phyloP scores from a whole-genome alignment of 2,888 invertebrate species.

The Eristalinus aeneus region DNA sequence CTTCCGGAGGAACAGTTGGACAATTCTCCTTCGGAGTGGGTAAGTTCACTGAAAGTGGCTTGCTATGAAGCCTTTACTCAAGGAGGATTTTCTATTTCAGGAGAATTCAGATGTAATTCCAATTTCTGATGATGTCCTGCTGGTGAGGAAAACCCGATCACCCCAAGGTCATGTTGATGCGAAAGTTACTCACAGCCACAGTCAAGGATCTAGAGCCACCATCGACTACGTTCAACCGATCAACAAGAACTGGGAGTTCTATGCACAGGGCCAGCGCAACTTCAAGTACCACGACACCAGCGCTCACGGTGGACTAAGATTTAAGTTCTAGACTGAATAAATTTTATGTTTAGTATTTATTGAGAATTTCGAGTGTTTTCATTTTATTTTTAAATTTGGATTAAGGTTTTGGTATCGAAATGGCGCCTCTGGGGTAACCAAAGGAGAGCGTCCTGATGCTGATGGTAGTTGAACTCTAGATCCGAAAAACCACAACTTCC shows the following conservation, averaged over 20 bases:
- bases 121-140: not conserved
- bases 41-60: not conserved
- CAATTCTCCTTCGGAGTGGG: not conserved
- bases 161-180: not conserved
- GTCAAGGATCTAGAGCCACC: not conserved
- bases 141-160: not conserved
- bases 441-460: too few species aligned
- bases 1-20: not conserved
- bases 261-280: constrained; percentile 24
- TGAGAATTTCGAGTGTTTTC: too few species aligned
- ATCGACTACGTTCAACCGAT: constrained; percentile 34
- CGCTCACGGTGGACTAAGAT: constrained; percentile 39
- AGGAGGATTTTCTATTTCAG: not conserved
- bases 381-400: too few species aligned
- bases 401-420: too few species aligned
- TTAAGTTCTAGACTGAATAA: not conserved
- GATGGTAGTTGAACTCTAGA: too few species aligned
- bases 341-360: too few species aligned
- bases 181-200: not conserved
- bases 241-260: constrained; percentile 5
- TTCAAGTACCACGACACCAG: constrained; percentile 39
- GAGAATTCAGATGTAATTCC: not conserved
- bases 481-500: too few species aligned
- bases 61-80: not conserved
- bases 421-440: too few species aligned